Percentiles rank a stretch among this genome's conserved stretches.
phyloP scores from a whole-genome alignment of 2,888 invertebrate species.

The Serripes groenlandicus region DNA sequence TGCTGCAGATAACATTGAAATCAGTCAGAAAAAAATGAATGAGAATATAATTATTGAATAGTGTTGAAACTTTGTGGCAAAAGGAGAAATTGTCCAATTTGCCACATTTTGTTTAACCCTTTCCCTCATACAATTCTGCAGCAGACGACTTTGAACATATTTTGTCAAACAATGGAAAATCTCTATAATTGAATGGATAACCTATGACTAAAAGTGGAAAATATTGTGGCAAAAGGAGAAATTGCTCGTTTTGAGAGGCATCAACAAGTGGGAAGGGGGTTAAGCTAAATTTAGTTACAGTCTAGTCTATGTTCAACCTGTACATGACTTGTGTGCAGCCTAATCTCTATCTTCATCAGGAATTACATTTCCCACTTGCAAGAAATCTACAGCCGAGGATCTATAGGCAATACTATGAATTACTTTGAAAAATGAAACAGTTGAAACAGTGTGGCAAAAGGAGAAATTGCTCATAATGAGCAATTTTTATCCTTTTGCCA shows the following conservation, averaged over 20 bases:
- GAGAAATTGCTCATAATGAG: too few relatives aligned
- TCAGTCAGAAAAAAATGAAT: neutral
- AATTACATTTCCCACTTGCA: neutral
- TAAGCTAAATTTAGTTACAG: neutral
- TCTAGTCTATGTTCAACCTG: neutral
- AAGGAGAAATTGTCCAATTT: neutral
- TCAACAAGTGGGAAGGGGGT: neutral
- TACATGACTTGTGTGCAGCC: neutral
- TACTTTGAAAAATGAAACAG: too few relatives aligned
- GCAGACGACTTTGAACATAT: neutral
- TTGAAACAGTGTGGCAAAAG: too few relatives aligned
- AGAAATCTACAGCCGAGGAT: neutral
- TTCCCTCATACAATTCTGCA: neutral
- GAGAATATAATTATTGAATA: neutral
- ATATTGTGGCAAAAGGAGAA: neutral
- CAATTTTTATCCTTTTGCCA: too few relatives aligned
- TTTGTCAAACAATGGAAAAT: neutral
- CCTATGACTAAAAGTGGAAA: neutral
- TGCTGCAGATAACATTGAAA: too few relatives aligned
- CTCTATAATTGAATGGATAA: neutral
- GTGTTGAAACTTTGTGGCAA: neutral
- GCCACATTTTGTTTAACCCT: neutral
- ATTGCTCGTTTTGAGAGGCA: neutral
- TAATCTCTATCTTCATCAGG: neutral
- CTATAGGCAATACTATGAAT: neutral